These are phyloP conservation scores for Eupithecia exiguata DNA, from an alignment of 2,888 invertebrate species.

Conservation along the genomic window DNA sequence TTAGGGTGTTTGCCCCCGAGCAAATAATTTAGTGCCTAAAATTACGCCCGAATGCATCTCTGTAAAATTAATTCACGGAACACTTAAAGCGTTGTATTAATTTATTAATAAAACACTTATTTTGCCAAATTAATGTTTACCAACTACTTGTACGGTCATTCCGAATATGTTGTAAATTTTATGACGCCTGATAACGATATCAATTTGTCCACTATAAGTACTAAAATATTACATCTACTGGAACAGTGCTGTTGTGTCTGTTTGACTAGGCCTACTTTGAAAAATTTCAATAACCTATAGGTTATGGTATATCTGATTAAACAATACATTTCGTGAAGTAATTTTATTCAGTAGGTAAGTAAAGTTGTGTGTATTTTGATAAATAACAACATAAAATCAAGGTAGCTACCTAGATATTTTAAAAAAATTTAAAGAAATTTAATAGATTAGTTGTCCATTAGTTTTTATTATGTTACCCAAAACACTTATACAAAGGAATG, in stretches of 20 bases:
- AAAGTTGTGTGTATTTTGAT: neutral
- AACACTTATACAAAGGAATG: too few relatives aligned
- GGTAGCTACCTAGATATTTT: too few relatives aligned
- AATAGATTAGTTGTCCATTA: too few relatives aligned
- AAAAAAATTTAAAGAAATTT: too few relatives aligned
- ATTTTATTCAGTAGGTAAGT: neutral
- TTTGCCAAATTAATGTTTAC: constrained; percentile 71
- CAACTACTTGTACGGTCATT: constrained; percentile 70
- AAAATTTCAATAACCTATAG: neutral
- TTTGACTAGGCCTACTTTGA: neutral
- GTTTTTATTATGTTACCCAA: too few relatives aligned
- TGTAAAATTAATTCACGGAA: constrained; percentile 28
- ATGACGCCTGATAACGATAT: constrained; percentile 73
- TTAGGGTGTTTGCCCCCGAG: constrained; percentile 8
- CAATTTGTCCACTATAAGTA: constrained; percentile 70
- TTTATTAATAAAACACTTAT: constrained; percentile 44
- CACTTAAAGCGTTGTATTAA: neutral
- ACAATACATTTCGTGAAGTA: neutral
- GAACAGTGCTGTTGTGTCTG: neutral
- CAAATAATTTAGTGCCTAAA: too few relatives aligned
- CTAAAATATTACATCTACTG: constrained; percentile 37
- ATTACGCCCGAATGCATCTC: constrained; percentile 14
- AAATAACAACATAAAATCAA: neutral
- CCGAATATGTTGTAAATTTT: constrained; percentile 71
- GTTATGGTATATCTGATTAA: neutral